Evolutionary conservation across 2,797 vertebrate species (phyloP).

Genomic region (Clamator glandarius): DNA sequence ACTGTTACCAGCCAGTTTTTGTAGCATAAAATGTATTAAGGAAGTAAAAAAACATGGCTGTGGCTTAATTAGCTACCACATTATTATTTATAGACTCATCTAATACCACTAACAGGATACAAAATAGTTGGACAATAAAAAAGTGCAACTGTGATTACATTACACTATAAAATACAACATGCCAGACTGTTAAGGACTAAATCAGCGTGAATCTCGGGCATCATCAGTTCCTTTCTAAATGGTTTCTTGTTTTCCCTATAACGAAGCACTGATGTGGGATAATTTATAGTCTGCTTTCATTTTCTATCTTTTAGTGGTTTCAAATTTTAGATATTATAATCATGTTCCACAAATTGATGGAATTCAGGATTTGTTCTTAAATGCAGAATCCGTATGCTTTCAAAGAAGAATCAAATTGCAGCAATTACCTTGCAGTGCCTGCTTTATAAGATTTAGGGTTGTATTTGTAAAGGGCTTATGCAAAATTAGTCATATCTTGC

Average conservation of each 20-base stretch:
- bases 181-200: neutral
- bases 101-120: constrained; percentile 18
- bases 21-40: neutral
- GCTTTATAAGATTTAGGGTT: constrained; percentile 33
- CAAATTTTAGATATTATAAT: neutral
- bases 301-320: constrained; percentile 29
- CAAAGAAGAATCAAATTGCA: neutral
- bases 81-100: constrained; percentile 62
- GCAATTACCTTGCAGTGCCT: neutral
- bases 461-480: constrained; percentile 37
- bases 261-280: constrained; percentile 9
- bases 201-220: neutral
- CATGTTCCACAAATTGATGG: neutral
- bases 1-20: neutral
- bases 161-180: neutral
- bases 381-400: neutral
- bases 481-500: constrained; percentile 13
- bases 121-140: neutral
- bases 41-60: neutral
- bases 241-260: neutral
- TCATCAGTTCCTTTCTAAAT: neutral
- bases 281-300: constrained; percentile 58
- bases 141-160: constrained; percentile 20
- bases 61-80: neutral
- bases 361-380: constrained; percentile 34